Evolutionary conservation across 2,888 invertebrate genomes (phyloP).

Genomic region (Pachymerium ferrugineum): DNA sequence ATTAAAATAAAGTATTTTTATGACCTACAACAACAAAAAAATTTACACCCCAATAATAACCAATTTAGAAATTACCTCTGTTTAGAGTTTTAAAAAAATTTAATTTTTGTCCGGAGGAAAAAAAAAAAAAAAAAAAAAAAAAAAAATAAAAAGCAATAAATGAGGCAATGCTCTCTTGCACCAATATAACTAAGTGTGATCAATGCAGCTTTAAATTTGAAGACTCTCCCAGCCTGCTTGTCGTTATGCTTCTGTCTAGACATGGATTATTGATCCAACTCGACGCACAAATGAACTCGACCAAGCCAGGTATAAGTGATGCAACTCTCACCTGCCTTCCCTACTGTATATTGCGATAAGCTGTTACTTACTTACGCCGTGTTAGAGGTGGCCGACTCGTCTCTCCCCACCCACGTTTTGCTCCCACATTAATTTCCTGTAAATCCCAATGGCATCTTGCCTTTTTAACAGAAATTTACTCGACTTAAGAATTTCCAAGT

Average conservation of each 20-base stretch:
- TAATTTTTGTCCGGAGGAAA: no score
- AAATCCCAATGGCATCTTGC: neutral
- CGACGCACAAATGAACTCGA: conserved; percentile 14
- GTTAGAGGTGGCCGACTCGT: conserved; percentile 3
- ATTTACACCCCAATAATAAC: no score
- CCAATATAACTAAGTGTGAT: conserved; percentile 15
- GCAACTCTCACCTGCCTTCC: neutral
- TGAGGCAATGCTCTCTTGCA: neutral
- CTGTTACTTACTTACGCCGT: no score
- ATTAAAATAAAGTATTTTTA: neutral
- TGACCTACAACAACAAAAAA: neutral
- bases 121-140: neutral
- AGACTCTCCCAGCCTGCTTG: conserved; percentile 18
- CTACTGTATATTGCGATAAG: conserved; percentile 18
- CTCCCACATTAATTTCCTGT: neutral
- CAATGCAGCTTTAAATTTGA: conserved; percentile 21
- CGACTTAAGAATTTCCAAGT: neutral
- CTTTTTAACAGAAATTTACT: neutral
- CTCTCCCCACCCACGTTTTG: neutral
- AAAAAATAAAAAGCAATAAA: neutral
- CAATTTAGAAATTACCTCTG: no score
- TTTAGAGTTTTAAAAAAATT: no score
- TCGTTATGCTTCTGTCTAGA: conserved; percentile 21
- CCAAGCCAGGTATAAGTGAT: neutral
- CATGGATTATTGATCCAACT: conserved; percentile 18